Evolutionary conservation across 2,113 vertebrate genomes (phyloP).

Genomic region (Raphicerus campestris): DNA sequence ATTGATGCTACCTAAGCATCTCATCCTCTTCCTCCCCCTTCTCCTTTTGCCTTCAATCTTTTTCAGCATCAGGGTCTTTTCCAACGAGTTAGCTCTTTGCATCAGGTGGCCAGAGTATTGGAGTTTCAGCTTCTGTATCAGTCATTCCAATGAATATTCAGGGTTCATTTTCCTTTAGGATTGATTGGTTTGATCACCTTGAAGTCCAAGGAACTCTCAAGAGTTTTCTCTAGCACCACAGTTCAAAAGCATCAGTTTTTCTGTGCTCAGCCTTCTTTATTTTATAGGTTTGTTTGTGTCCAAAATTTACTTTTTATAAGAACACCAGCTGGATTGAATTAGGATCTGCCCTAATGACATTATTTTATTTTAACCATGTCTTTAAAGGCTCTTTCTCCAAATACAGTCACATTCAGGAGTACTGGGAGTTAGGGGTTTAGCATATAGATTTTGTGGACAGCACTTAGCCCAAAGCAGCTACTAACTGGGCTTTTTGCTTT

Average conservation of each 20-base stretch:
- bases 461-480: neutral
- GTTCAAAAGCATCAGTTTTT: neutral
- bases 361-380: neutral
- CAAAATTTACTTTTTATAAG: neutral
- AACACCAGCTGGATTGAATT: neutral
- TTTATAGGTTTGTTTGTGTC: neutral
- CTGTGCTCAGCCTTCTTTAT: neutral
- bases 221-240: neutral
- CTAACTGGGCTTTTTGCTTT: neutral
- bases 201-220: neutral
- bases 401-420: neutral
- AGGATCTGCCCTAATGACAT: neutral
- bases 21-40: neutral
- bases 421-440: neutral
- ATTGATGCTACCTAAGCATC: neutral
- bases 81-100: neutral
- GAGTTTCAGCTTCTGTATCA: neutral
- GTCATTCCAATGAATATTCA: neutral
- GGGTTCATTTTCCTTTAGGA: neutral
- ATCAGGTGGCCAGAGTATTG: neutral
- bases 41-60: neutral
- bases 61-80: neutral
- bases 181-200: neutral
- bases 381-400: neutral
- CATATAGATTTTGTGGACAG: neutral